Evolutionary conservation across 1,140 invertebrate species (phyloP), one percentile per base, ranked within the genome.

Genomic region (Eufriesea mexicana): DNA sequence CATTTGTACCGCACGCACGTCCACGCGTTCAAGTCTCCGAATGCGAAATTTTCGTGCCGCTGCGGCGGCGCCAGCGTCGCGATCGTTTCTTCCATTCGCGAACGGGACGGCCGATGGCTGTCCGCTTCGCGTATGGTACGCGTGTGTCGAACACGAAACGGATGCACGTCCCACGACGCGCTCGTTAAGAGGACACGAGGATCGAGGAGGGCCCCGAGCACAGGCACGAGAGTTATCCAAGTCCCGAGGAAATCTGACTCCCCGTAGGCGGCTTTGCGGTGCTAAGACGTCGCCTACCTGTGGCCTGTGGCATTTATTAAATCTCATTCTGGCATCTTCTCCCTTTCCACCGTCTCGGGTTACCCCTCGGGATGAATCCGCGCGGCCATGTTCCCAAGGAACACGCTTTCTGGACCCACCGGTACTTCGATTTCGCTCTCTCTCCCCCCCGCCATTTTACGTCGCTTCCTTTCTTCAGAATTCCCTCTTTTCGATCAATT

Each of bases 311-410:
- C 85, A 86, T 87, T 91, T 92, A 91, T 91, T 92, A 91, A 92
- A 92, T 92, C 91, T 92, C 67, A 84, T 87, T 89, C 90, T 82
- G 85, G 79, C 86, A 90, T 90, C 88, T 88, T 90, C 83, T 79
- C 64, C 79, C 64, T 75, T 59, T 47, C 75, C 70, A 82, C 62
- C 82, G 86, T 77, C 86, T 88, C 83, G 71, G 78, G 87, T 91
- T 91, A 89, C 89, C 77, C 70, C 73, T 79, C 67, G 51, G 47
- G 57, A 68, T 51, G 84, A 51, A 62, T 62, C 76, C 81, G 18
- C 61, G 57, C 35, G 51, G 28, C 74, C 12, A 20, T 77, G 45
- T 81, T 76, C 72, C 54, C 79, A 74, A 89, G 47, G 42, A 59
- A 8, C 72, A 64, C 70, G 76, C 80, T 68, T 73, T 75, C 84